These are phyloP conservation scores for Archivesica marissinica DNA, from an alignment of 1,140 invertebrate species.

Conservation along the genomic window DNA sequence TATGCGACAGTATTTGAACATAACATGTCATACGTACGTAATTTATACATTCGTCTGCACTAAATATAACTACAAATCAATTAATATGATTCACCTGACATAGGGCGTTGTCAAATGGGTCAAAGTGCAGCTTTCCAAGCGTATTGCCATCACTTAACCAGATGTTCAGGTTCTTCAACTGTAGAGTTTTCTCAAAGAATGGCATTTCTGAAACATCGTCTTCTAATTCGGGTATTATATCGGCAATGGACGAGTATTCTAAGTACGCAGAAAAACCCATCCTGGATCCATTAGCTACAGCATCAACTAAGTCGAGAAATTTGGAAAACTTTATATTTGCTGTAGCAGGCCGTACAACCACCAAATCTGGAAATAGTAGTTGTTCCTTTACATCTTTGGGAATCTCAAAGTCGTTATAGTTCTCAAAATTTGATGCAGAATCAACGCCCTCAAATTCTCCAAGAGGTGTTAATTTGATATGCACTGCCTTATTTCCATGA, in stretches of 20 bases:
- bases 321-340: constrained; percentile 78
- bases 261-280: constrained; percentile 80
- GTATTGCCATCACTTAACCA: constrained; percentile 83
- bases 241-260: constrained; percentile 79
- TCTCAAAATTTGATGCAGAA: constrained; percentile 73
- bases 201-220: constrained; percentile 76
- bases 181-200: constrained; percentile 71
- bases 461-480: constrained; percentile 79
- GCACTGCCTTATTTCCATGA: constrained; percentile 74
- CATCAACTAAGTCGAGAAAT: constrained; percentile 77
- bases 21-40: no score
- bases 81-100: constrained; percentile 82
- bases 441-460: constrained; percentile 82
- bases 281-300: constrained; percentile 66
- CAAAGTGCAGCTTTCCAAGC: constrained; percentile 81
- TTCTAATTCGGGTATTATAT: constrained; percentile 78
- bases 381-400: constrained; percentile 71
- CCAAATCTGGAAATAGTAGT: constrained; percentile 78
- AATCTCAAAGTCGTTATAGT: constrained; percentile 73
- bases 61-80: no score
- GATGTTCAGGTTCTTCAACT: constrained; percentile 77
- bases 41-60: no score
- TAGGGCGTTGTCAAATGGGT: constrained; percentile 82
- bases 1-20: no score
- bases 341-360: constrained; percentile 80